Evolutionary conservation across 2,113 vertebrate species (phyloP).

Genomic region (Danionella cerebrum): DNA sequence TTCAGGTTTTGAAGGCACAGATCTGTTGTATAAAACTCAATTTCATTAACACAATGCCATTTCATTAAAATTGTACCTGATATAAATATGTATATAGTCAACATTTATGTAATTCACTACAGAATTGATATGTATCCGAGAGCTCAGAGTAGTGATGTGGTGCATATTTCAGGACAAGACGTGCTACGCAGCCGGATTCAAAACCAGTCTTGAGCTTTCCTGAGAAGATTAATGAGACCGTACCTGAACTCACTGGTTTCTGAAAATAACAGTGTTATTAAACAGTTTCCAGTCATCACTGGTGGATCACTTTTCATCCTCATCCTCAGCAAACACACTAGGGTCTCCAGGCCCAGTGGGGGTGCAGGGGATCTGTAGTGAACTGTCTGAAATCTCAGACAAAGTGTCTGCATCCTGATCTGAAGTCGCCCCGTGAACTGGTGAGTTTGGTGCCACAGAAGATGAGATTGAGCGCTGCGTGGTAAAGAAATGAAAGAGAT

Average conservation of each 20-base stretch:
- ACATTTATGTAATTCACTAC: neutral
- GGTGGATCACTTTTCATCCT: neutral
- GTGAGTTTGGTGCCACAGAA: conserved; percentile 49
- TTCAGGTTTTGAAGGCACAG: conserved; percentile 13
- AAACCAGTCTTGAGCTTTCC: neutral
- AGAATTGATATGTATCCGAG: no score
- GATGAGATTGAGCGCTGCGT: conserved; percentile 57
- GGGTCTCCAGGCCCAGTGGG: conserved; percentile 41
- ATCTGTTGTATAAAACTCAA: neutral
- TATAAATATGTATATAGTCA: neutral
- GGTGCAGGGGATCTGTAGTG: conserved; percentile 48
- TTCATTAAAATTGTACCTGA: neutral
- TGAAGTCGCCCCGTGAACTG: conserved; percentile 30
- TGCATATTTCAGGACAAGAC: neutral
- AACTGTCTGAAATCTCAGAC: conserved; percentile 51
- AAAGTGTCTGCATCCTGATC: conserved; percentile 37
- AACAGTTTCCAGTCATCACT: no score
- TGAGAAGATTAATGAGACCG: neutral
- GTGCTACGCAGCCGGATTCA: neutral
- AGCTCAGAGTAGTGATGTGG: no score
- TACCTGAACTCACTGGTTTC: neutral
- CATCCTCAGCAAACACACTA: conserved; percentile 43
- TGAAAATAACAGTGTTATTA: neutral
- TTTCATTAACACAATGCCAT: neutral
- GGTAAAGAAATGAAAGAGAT: neutral